Base-by-base conservation (phyloP, 2,797 vertebrate species). In the Danio jaintianensis region DNA sequence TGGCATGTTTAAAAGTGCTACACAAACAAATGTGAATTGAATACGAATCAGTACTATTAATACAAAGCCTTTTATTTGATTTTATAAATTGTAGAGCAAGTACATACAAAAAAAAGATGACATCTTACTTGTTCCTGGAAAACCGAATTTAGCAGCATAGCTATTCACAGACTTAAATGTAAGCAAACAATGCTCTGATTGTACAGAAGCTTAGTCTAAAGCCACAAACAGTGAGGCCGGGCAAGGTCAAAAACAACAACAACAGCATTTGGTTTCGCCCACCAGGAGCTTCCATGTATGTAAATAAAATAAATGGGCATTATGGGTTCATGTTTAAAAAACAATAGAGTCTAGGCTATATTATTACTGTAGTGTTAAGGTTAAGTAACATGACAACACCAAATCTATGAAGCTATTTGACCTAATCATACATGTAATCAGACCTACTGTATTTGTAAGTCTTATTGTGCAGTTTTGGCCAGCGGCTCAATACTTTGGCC, bases 401-500 rank as follows among this genome's bases (percentile, higher is more conserved):
- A 71, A 71, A 71, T 22, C 53, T 69, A 79, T 6, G 22, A 56
- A 47, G 22, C n/a, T 66, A 73, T 47, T 55, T 66, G 68, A 73
- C 69, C 68, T 63, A 79, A 53, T 62, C 20, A 15, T 43, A 50
- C 20, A 18, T 73, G 1, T 38, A 56, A 64, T 56, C 56, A 52
- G 36, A 72, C 15, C 38, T 55, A 79, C 15, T 62, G 56, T 70
- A 59, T 47, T 18, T 80, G 59, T 48, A 80, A 80, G 61, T 71
- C 38, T 53, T 36, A 63, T 80, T 72, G 78, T 80, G 78, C 78
- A 56, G 56, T 48, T 80, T 73, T 66, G 40, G 42, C 22, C 69
- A 80, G 78, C 59, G 69, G 50, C 69, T 73, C 7, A 72, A 73
- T 73, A 80, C 69, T 80, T 80, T 80, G 40, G 50, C 69, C 61